Evolutionary conservation across 2,797 vertebrate species (phyloP), one percentile per base, ranked within the genome.

Genomic region (Pipistrellus nathusii): DNA sequence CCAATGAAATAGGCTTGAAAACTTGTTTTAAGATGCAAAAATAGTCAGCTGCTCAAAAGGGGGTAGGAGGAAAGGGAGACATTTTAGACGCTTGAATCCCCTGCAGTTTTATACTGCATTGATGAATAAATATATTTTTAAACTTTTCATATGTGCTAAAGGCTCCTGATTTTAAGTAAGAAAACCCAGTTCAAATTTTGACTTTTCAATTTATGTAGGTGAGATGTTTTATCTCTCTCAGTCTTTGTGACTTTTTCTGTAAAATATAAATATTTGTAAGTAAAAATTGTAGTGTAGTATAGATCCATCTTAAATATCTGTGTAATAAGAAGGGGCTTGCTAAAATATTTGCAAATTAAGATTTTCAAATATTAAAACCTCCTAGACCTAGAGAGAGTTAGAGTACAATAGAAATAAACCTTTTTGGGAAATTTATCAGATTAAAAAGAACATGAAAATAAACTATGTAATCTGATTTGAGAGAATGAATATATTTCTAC

Each of bases 1-100:
- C 41, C n/a, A 64, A 73, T 94, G 59, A 94, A 93, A 72, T 73
- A 85, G 80, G 18, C 41, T 90, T 93, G 5, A 23, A 78, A 94
- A 91, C 46, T 27, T 91, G 10, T 41, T 59, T 92, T 89, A 78
- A 18, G 27, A 62, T 80, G 23, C 59, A 62, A 23, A 77, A 86
- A 55, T 7, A 83, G 18, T 38, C 75, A 95, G 35, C 57, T 78
- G 25, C 69, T 88, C 32, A 62, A 62, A 46, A 46, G 3, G 3
- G 9, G 12, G 18, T 17, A 62, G 18, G 32, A 76, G 85, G 27
- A 12, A 57, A 90, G 75, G 59, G 46, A 93, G 71, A 6, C 48
- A 38, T 89, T 86, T 92, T 81, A 94, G 64, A 84, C 80, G 35
- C 51, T 14, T 77, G 27, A 78, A 69, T 18, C 55, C 18, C 25